These are phyloP conservation scores for Phataginus tricuspis DNA, from an alignment of 2,797 vertebrate species.

Conservation along the genomic window DNA sequence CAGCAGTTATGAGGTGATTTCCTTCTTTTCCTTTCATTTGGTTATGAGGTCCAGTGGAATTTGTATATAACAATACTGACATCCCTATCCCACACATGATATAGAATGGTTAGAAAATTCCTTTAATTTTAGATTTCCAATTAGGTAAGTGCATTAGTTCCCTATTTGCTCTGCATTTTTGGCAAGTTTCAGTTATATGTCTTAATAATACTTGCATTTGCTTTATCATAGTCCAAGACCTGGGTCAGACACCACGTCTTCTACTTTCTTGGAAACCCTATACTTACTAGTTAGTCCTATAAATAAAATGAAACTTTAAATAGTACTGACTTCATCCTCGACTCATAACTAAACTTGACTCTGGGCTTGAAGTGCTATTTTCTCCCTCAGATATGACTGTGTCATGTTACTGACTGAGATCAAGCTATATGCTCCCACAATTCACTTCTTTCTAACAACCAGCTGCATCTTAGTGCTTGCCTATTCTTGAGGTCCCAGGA, in stretches of 20 bases:
- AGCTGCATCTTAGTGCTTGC: neutral
- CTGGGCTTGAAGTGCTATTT: constrained; percentile 70
- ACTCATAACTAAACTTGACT: constrained; percentile 69
- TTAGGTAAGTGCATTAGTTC: neutral
- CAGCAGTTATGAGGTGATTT: neutral
- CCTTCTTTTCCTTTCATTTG: constrained; percentile 9
- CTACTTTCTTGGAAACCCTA: constrained; percentile 64
- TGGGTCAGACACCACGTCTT: constrained; percentile 50
- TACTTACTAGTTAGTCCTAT: constrained; percentile 67
- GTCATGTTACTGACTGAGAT: constrained; percentile 54
- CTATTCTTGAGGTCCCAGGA: constrained; percentile 28
- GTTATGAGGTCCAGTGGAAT: neutral
- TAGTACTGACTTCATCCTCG: constrained; percentile 76
- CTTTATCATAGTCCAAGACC: constrained; percentile 32
- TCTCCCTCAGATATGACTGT: constrained; percentile 53
- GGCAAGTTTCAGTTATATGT: constrained; percentile 2
- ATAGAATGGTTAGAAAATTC: neutral
- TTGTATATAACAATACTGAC: neutral
- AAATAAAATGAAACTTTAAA: constrained; percentile 79
- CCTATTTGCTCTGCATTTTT: neutral
- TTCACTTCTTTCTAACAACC: neutral
- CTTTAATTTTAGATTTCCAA: neutral
- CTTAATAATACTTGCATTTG: constrained; percentile 20
- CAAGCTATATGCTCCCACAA: neutral
- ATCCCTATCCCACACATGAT: neutral